Evolutionary conservation across 1,140 invertebrate genomes (phyloP).

Genomic region (Drosophila pallidifrons): DNA sequence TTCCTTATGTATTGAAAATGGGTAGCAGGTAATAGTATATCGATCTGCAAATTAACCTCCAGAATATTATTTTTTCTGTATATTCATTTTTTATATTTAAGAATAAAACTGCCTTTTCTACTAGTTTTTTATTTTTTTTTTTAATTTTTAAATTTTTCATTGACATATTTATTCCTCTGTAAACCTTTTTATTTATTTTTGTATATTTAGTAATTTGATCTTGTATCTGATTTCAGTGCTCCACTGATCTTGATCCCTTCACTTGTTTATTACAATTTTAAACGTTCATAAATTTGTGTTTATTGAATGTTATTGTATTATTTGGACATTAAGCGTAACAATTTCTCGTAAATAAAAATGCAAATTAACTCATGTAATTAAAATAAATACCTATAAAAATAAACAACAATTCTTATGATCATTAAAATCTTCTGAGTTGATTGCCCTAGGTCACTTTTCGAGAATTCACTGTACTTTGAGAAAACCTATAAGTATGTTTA

Average conservation of each 20-base stretch:
- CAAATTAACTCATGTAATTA: background rate
- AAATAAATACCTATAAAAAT: background rate
- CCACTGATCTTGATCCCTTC: background rate
- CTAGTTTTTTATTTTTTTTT: too few relatives aligned
- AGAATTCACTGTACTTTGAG: background rate
- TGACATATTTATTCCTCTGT: too few relatives aligned
- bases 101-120: too few relatives aligned
- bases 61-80: too few relatives aligned
- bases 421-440: background rate
- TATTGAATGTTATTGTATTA: constrained; percentile 3
- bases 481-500: background rate
- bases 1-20: too few relatives aligned
- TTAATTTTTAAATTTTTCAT: too few relatives aligned
- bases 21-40: too few relatives aligned
- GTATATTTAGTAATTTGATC: background rate
- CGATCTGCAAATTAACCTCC: too few relatives aligned
- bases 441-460: background rate
- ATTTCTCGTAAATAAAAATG: background rate
- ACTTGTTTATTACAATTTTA: background rate
- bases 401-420: background rate
- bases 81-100: too few relatives aligned
- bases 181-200: too few relatives aligned
- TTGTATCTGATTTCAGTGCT: background rate
- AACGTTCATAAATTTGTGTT: background rate
- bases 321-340: background rate